phyloP scores from a whole-genome alignment of 2,113 vertebrate species.

The Cyphomyrus plagiostoma region DNA sequence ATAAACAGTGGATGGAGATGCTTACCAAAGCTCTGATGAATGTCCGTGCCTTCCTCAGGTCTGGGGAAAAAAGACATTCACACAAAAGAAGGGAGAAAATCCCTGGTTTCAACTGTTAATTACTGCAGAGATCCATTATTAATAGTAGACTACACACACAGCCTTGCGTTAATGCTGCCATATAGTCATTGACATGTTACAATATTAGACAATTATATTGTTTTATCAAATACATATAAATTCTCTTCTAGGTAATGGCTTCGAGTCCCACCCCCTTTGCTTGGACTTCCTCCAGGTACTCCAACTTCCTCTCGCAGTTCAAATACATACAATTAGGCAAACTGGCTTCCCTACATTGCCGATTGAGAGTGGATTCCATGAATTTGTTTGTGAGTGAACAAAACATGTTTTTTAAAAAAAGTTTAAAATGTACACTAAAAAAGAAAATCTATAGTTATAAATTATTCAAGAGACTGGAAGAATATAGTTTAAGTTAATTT shows the following conservation, averaged over 20 bases:
- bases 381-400: neutral
- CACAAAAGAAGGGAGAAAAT: neutral
- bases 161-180: neutral
- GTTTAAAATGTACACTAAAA: neutral
- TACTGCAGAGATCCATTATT: neutral
- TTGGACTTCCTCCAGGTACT: neutral
- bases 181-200: neutral
- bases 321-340: neutral
- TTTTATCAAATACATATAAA: neutral
- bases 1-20: neutral
- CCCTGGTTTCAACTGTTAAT: neutral
- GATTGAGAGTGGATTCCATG: neutral
- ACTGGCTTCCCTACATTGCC: neutral
- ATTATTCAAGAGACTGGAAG: neutral
- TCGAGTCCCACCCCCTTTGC: neutral
- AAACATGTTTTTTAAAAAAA: neutral
- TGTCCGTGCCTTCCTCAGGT: slow-evolving; percentile 27
- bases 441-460: neutral
- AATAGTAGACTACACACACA: neutral
- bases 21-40: slow-evolving; percentile 50
- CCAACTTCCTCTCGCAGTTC: neutral
- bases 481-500: neutral
- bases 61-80: slow-evolving; percentile 35
- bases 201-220: neutral
- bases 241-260: neutral